A percentile compares a stretch with the other conserved stretches of the same genome.
phyloP scores from a whole-genome alignment of 2,113 vertebrate genomes.

The Corythoichthys intestinalis region DNA sequence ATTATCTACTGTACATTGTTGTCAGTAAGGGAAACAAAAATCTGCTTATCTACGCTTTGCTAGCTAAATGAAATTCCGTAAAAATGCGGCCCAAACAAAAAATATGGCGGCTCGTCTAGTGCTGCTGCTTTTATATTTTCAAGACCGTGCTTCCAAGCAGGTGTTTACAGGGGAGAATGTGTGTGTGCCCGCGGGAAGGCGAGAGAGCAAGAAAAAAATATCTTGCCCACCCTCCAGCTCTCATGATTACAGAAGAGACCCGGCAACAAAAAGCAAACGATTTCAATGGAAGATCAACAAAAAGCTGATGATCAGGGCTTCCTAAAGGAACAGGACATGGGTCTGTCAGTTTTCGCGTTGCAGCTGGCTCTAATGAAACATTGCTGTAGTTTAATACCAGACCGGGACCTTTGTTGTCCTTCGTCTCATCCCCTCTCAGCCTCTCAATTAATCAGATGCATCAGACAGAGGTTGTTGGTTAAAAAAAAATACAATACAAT shows the following conservation, averaged over 20 bases:
- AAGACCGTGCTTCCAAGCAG: slow-evolving; percentile 27
- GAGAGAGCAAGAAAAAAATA: slow-evolving; percentile 11
- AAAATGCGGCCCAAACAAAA: slow-evolving; percentile 13
- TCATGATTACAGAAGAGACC: slow-evolving; percentile 25
- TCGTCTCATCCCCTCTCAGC: background rate
- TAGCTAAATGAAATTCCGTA: slow-evolving; percentile 17
- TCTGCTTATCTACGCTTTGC: background rate
- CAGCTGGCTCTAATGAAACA: slow-evolving; percentile 10
- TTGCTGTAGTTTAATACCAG: slow-evolving; percentile 19
- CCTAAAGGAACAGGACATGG: background rate
- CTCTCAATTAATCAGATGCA: slow-evolving; percentile 1
- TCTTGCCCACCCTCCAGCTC: slow-evolving; percentile 18
- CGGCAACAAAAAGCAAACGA: slow-evolving; percentile 18
- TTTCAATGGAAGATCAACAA: slow-evolving; percentile 20
- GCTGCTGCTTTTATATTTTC: slow-evolving; percentile 26
- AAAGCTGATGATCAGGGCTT: slow-evolving; percentile 6
- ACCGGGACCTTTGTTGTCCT: slow-evolving; percentile 12
- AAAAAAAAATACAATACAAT: slow-evolving; percentile 12
- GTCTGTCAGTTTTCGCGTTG: background rate
- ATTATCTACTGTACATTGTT: no score
- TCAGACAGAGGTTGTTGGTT: background rate
- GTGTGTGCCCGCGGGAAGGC: background rate
- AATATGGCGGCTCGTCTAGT: slow-evolving; percentile 17
- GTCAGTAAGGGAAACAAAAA: no score
- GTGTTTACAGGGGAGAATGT: slow-evolving; percentile 21